phyloP scores from a whole-genome alignment of 2,888 invertebrate species.

The Drosophila mimetica region DNA sequence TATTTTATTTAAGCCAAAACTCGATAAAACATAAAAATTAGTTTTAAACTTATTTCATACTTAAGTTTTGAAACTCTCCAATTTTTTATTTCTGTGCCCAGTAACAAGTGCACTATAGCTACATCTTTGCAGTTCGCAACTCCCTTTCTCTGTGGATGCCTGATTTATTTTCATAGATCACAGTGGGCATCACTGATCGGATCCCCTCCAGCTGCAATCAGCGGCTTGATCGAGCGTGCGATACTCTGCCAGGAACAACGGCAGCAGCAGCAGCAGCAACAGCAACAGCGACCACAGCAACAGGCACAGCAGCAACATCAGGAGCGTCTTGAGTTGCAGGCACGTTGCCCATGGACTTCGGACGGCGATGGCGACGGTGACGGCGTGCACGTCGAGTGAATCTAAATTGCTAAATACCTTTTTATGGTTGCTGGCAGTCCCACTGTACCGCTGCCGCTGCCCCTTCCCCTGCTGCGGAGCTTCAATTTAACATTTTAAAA shows the following conservation, averaged over 20 bases:
- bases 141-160: neutral
- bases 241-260: constrained; percentile 58
- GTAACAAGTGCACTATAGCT: neutral
- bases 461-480: constrained; percentile 37
- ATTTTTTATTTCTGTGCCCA: too few species aligned
- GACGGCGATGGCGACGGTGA: constrained; percentile 1
- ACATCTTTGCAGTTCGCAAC: neutral
- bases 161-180: constrained; percentile 28
- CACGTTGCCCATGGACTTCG: constrained; percentile 46
- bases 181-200: constrained; percentile 40
- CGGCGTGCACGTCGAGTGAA: constrained; percentile 74
- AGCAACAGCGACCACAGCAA: constrained; percentile 5
- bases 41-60: too few species aligned
- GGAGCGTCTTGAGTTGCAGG: constrained; percentile 53
- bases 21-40: too few species aligned
- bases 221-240: constrained; percentile 75
- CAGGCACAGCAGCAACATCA: constrained; percentile 21
- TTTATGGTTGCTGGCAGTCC: constrained; percentile 68
- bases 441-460: constrained; percentile 17
- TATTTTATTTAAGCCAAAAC: too few species aligned
- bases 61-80: too few species aligned
- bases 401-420: constrained; percentile 79
- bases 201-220: constrained; percentile 71
- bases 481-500: constrained; percentile 79
- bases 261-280: constrained; percentile 15